Conservation (phyloP, 1,140 invertebrate species). For the Bathynomus jamesi region DNA sequence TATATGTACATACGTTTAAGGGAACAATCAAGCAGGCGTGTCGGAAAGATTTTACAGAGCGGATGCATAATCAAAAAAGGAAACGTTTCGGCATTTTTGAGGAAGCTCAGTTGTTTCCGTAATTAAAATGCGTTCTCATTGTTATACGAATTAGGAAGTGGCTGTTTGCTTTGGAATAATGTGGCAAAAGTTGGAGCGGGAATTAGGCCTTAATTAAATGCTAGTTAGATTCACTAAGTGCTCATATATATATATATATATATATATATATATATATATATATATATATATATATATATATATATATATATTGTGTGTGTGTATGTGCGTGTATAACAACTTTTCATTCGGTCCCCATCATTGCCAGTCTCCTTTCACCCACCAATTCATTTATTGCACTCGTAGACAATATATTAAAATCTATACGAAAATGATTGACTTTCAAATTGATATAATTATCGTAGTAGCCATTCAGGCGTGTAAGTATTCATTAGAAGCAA, state of each 20-base stretch:
- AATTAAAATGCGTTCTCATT: neutral
- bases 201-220: neutral
- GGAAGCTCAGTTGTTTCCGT: neutral
- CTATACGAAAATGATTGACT: no score
- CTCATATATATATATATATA: neutral
- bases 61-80: neutral
- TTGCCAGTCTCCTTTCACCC: no score
- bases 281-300: conserved; percentile 9
- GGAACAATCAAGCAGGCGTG: neutral
- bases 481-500: no score
- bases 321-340: neutral
- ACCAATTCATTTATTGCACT: no score
- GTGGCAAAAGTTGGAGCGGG: neutral
- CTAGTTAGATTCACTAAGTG: neutral
- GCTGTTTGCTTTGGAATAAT: neutral
- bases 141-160: neutral
- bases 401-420: no score
- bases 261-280: conserved; percentile 4
- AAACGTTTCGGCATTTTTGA: neutral
- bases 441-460: no score
- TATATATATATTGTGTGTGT: neutral
- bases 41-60: neutral
- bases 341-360: no score
- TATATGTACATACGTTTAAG: neutral
- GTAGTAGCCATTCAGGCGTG: no score